Evolutionary conservation across 2,888 invertebrate genomes (phyloP).

Genomic region (Himalopsyche anomala): DNA sequence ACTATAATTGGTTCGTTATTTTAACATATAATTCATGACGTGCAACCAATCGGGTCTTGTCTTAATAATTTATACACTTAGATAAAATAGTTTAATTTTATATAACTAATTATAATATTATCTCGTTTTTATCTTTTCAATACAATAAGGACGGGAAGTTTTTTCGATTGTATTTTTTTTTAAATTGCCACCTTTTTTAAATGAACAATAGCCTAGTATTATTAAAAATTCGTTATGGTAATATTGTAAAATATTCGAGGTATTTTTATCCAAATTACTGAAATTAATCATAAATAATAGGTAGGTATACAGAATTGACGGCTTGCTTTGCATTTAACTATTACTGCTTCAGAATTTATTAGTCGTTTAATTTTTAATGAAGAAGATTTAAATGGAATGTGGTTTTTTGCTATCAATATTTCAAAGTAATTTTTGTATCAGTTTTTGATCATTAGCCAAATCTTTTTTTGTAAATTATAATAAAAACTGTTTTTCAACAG

Average conservation of each 20-base stretch:
- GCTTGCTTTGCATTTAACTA: constrained; percentile 3
- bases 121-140: not conserved
- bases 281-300: constrained; percentile 27
- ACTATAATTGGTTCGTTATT: too few relatives aligned
- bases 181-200: constrained; percentile 9
- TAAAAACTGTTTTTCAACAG: too few relatives aligned
- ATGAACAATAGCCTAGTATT: not conserved
- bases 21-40: too few relatives aligned
- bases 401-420: constrained; percentile 6
- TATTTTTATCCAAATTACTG: constrained; percentile 34
- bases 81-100: too few relatives aligned
- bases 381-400: constrained; percentile 4
- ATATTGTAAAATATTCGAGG: not conserved
- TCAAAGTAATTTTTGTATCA: not conserved
- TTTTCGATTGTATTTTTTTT: not conserved
- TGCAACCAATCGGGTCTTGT: too few relatives aligned
- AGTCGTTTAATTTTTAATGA: constrained; percentile 9
- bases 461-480: too few relatives aligned
- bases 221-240: constrained; percentile 34
- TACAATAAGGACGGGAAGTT: not conserved
- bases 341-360: constrained; percentile 9
- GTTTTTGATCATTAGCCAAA: too few relatives aligned
- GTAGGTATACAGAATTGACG: not conserved
- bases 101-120: not conserved
- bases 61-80: too few relatives aligned